Conservation (phyloP, 2,888 invertebrate species). For the Nephrotoma guestfalica region DNA sequence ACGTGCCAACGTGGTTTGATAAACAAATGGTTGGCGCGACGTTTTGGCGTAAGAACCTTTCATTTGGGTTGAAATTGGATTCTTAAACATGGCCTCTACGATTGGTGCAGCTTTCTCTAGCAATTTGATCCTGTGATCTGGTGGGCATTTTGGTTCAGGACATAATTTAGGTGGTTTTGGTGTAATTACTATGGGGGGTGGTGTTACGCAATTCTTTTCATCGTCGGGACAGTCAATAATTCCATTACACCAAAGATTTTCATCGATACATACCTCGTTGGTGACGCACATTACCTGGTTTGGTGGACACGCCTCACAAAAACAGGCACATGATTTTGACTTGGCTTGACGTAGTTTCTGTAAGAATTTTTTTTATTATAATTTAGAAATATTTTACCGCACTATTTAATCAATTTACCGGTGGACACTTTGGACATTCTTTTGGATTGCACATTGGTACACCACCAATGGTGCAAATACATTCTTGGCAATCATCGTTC, state of each 20-base stretch:
- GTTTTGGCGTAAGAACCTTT: slow-evolving; percentile 20
- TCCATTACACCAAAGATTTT: slow-evolving; percentile 65
- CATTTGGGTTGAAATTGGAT: not conserved
- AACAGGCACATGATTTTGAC: slow-evolving; percentile 50
- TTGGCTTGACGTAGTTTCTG: slow-evolving; percentile 41
- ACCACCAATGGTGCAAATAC: slow-evolving; percentile 65
- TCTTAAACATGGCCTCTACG: slow-evolving; percentile 33
- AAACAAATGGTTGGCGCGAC: slow-evolving; percentile 21
- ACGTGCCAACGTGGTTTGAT: slow-evolving; percentile 19
- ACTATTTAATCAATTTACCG: slow-evolving; percentile 17
- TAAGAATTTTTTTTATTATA: not conserved
- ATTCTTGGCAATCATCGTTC: slow-evolving; percentile 60
- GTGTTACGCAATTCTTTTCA: slow-evolving; percentile 45
- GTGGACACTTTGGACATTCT: slow-evolving; percentile 48
- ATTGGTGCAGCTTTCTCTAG: slow-evolving; percentile 25
- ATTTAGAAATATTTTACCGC: slow-evolving; percentile 16
- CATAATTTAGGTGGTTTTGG: slow-evolving; percentile 24
- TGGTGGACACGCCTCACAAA: slow-evolving; percentile 56
- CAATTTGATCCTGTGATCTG: slow-evolving; percentile 34
- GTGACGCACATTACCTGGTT: slow-evolving; percentile 55
- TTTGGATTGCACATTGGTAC: slow-evolving; percentile 52
- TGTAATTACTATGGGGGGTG: slow-evolving; percentile 12
- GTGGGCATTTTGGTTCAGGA: slow-evolving; percentile 35
- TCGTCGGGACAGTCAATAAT: slow-evolving; percentile 71
- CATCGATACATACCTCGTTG: slow-evolving; percentile 54